Evolutionary conservation across 2,888 invertebrate genomes (phyloP).

Genomic region (Cenopis cana): DNA sequence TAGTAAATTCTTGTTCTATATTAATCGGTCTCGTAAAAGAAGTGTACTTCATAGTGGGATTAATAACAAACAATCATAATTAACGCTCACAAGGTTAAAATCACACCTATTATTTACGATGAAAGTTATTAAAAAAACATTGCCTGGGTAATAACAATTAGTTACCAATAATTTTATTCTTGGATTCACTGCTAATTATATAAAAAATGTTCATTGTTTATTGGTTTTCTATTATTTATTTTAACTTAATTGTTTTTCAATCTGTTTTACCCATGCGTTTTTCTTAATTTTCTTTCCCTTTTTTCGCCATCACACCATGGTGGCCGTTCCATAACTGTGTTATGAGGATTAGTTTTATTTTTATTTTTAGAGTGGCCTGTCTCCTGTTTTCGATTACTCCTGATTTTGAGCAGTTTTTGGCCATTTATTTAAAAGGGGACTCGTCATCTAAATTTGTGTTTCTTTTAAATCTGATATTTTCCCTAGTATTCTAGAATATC

Average conservation of each 20-base stretch:
- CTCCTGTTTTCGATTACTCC: no score
- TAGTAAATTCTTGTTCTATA: neutral
- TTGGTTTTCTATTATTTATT: neutral
- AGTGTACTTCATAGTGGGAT: neutral
- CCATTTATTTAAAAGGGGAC: no score
- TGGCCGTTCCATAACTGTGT: neutral
- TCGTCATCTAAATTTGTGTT: no score
- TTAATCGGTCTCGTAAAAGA: neutral
- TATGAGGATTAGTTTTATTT: no score
- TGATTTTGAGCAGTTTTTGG: no score
- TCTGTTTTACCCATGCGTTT: neutral
- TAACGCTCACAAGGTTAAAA: no score
- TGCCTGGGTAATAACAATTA: no score
- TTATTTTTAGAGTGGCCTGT: no score
- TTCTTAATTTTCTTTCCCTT: neutral
- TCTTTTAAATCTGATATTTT: no score
- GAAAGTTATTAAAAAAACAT: no score
- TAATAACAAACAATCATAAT: neutral
- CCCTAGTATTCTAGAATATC: no score
- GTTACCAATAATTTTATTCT: neutral
- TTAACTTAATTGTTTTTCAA: neutral
- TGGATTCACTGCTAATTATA: neutral
- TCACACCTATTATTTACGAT: no score
- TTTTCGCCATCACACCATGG: neutral
- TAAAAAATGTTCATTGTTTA: neutral